Evolutionary conservation across 2,113 vertebrate species (phyloP).

Genomic region (Glaucomys volans): DNA sequence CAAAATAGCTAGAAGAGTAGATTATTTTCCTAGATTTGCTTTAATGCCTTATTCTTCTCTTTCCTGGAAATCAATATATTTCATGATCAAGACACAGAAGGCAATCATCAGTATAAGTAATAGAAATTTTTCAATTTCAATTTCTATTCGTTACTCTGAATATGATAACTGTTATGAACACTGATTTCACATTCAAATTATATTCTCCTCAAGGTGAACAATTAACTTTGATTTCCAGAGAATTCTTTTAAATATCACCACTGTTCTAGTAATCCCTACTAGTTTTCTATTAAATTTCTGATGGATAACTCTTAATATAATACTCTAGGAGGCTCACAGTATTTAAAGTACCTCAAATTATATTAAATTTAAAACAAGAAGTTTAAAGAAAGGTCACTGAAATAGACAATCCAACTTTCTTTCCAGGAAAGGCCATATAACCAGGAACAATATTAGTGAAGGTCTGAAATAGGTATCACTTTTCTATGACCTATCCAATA

Average conservation of each 20-base stretch:
- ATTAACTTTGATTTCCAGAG: neutral
- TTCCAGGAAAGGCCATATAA: neutral
- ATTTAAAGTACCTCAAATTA: slow-evolving; percentile 52
- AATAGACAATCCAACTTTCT: slow-evolving; percentile 37
- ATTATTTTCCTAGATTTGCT: neutral
- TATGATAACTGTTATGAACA: neutral
- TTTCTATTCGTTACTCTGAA: neutral
- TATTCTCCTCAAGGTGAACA: slow-evolving; percentile 38
- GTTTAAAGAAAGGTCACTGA: neutral
- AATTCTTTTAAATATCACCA: slow-evolving; percentile 23
- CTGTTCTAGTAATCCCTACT: neutral
- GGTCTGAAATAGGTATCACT: neutral
- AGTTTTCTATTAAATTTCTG: slow-evolving; percentile 35
- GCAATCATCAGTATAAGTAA: neutral
- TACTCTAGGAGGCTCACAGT: neutral
- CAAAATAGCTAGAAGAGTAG: too few relatives aligned
- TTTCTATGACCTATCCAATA: neutral
- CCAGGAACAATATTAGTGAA: neutral
- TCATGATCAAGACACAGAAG: slow-evolving; percentile 24
- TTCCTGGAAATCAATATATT: slow-evolving; percentile 51
- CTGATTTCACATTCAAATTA: slow-evolving; percentile 33
- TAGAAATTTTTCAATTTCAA: slow-evolving; percentile 1
- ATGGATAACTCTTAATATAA: neutral
- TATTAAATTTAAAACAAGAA: slow-evolving; percentile 53
- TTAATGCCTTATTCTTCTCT: slow-evolving; percentile 26